Evolutionary conservation across 1,140 invertebrate species (phyloP).

Genomic region (Lepidurus packardi): DNA sequence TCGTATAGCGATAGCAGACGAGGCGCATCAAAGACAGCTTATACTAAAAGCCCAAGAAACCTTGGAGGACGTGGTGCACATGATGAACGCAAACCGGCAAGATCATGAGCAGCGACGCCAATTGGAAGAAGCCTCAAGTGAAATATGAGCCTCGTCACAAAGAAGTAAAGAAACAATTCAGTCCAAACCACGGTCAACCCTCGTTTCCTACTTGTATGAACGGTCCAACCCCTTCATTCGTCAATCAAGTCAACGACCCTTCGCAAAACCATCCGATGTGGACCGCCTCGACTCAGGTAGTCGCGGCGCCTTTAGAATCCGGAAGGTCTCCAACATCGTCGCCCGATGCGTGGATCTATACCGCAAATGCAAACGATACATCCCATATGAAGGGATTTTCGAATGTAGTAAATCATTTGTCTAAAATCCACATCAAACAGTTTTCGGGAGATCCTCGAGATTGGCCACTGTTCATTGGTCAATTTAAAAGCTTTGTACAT

Average conservation of each 20-base stretch:
- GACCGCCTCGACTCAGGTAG: not conserved
- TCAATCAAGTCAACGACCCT: too few relatives aligned
- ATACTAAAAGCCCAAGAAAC: not conserved
- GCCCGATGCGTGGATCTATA: conserved; percentile 20
- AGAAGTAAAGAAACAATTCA: too few relatives aligned
- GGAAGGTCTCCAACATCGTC: not conserved
- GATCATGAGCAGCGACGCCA: too few relatives aligned
- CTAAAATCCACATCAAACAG: not conserved
- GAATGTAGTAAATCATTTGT: not conserved
- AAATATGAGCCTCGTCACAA: too few relatives aligned
- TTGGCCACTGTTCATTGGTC: conserved; percentile 25
- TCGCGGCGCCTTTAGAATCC: not conserved
- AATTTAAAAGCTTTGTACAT: conserved; percentile 24
- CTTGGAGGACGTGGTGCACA: too few relatives aligned
- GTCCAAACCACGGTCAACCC: too few relatives aligned
- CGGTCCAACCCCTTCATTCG: too few relatives aligned
- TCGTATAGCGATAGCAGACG: not conserved
- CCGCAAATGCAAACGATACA: conserved; percentile 11
- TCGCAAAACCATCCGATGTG: not conserved
- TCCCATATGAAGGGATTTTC: not conserved
- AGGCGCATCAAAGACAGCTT: not conserved
- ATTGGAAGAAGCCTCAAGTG: too few relatives aligned
- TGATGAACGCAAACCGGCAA: too few relatives aligned
- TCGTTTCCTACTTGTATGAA: too few relatives aligned
- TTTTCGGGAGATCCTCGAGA: conserved; percentile 7